A percentile compares a stretch with the other conserved stretches of the same genome.
These are phyloP conservation scores for Eira barbara DNA, from an alignment of 2,113 vertebrate genomes.

Conservation along the genomic window DNA sequence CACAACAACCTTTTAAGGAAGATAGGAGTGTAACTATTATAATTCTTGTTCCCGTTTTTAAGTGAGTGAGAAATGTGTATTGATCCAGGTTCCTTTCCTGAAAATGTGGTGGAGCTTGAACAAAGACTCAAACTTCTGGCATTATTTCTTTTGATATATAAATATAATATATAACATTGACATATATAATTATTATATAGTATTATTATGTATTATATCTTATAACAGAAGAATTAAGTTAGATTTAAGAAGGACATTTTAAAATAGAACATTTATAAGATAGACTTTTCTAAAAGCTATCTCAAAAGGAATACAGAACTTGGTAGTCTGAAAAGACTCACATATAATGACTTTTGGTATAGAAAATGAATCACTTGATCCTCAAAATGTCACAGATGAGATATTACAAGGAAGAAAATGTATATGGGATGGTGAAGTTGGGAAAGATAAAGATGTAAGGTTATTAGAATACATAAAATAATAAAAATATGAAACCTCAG, in stretches of 20 bases:
- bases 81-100: neutral
- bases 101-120: neutral
- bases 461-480: slow-evolving; percentile 1
- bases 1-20: neutral
- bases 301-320: neutral
- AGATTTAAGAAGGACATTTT: neutral
- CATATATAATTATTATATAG: neutral
- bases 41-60: neutral
- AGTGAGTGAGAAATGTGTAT: neutral
- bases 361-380: slow-evolving; percentile 41
- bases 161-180: neutral
- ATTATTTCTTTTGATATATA: neutral
- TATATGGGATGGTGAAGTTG: neutral
- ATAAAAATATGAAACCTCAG: neutral
- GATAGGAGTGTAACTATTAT: neutral
- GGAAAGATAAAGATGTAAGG: neutral
- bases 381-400: neutral
- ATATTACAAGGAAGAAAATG: neutral
- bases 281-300: neutral
- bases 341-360: neutral
- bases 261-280: neutral
- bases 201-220: neutral
- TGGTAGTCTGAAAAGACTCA: neutral
- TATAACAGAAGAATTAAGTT: neutral
- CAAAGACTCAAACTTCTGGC: neutral